Evolutionary conservation across 2,113 vertebrate genomes (phyloP), one percentile per base, ranked within the genome.

Genomic region (Gallinago media): DNA sequence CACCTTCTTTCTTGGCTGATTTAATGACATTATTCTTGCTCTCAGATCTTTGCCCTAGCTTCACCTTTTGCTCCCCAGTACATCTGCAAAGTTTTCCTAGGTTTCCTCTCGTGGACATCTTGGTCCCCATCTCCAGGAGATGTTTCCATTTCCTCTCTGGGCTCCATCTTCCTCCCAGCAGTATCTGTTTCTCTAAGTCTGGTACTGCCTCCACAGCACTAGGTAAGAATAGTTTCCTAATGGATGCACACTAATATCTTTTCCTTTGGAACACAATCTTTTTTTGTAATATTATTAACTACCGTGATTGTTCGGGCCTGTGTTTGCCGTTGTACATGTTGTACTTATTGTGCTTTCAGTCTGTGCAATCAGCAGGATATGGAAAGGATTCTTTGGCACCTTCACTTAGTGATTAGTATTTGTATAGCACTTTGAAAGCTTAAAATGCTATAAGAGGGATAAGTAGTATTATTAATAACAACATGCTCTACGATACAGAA

Each of bases 311-410:
- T 67, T 88, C 50, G 22, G 54, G 85, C 46, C 70, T 11, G 36
- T 46, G 36, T 90, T 95, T 79, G 81, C 77, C 36, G 3, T 74
- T 73, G 87, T 80, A 25, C 58, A 1, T 2, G 3, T 56, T 82
- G 87, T 92, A 27, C 62, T 89, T 27, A 36, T 0, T 88, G 77
- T 91, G 89, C 91, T 85, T 94, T 82, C 77, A 70, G 84, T 9
- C 70, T 72, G 87, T 76, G 89, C 62, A 79, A 17, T 66, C 94
- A 77, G 93, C 78, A 82, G 93, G 94, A 4, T 19, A 27, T 36
- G 29, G 88, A 78, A 80, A 56, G 89, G 67, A 88, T 90, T 92
- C 88, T 96, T n/a, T 88, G 94, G 89, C 92, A 83, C 54, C 72
- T 94, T 80, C 5, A 8, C 85, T 85, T 70, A 38, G 63, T 90